phyloP scores from a whole-genome alignment of 2,113 vertebrate species.

The Pimephales promelas region DNA sequence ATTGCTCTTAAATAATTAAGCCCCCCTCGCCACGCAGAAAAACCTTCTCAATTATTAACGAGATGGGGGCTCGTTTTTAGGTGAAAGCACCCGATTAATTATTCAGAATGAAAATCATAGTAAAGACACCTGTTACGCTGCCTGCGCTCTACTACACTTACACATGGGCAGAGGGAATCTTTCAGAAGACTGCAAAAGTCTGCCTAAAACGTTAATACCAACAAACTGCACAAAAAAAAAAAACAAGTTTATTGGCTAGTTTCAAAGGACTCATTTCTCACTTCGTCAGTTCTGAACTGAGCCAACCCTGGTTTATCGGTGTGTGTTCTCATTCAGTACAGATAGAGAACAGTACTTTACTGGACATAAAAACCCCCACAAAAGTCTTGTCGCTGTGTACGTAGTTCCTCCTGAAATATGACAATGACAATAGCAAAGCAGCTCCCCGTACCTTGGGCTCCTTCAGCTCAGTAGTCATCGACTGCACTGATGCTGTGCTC shows the following conservation, averaged over 20 bases:
- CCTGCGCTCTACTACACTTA: not conserved
- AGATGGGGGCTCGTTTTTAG: slow-evolving; percentile 68
- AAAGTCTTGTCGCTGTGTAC: not conserved
- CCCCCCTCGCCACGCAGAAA: slow-evolving; percentile 65
- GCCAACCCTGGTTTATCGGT: not conserved
- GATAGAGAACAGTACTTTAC: slow-evolving; percentile 21
- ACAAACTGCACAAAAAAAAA: not conserved
- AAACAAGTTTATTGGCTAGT: not conserved
- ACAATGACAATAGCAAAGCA: not conserved
- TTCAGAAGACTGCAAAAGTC: not conserved
- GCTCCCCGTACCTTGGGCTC: not conserved
- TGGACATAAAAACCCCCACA: slow-evolving; percentile 24
- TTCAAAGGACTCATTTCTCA: not conserved
- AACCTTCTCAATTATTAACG: slow-evolving; percentile 75
- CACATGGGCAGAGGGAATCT: not conserved
- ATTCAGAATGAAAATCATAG: slow-evolving; percentile 72
- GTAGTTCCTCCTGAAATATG: not conserved
- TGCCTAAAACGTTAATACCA: not conserved
- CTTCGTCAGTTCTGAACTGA: not conserved
- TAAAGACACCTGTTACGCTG: slow-evolving; percentile 72
- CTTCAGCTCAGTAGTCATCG: not conserved
- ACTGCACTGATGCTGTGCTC: slow-evolving; percentile 9
- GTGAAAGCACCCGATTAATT: slow-evolving; percentile 73
- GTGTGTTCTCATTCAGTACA: not conserved
- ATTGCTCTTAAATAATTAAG: slow-evolving; percentile 80